Evolutionary conservation across 2,113 vertebrate genomes (phyloP).

Genomic region (Protobothrops flavoviridis): DNA sequence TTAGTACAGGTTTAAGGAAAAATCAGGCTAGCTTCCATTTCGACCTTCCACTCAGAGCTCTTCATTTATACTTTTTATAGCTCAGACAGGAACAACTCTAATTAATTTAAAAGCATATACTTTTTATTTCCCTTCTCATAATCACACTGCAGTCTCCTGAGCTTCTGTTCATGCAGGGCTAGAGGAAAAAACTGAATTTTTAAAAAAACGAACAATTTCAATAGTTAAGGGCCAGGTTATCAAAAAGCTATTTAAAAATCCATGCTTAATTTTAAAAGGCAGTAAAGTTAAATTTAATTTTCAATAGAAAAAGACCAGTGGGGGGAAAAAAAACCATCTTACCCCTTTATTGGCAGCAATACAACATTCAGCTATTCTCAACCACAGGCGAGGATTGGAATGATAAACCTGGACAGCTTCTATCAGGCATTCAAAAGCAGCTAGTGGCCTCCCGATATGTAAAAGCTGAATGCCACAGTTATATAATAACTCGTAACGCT

Average conservation of each 20-base stretch:
- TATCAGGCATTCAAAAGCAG: constrained; percentile 95
- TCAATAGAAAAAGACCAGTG: not conserved
- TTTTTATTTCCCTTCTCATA: not conserved
- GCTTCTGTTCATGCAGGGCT: not conserved
- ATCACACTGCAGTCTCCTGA: not conserved
- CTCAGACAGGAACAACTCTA: not conserved
- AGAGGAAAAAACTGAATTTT: no score
- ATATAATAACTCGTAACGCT: constrained; percentile 93
- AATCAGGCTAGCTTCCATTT: not conserved
- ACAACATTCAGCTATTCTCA: constrained; percentile 95
- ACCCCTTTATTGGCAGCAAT: constrained; percentile 97
- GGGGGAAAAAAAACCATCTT: constrained; percentile 37
- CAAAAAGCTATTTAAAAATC: not conserved
- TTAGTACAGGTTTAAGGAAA: not conserved
- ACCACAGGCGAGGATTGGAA: constrained; percentile 94
- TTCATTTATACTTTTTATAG: not conserved
- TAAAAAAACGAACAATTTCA: not conserved
- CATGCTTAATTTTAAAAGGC: not conserved
- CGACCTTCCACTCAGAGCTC: not conserved
- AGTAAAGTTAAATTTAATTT: not conserved
- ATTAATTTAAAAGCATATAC: not conserved
- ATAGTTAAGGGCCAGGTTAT: not conserved
- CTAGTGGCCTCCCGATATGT: constrained; percentile 90
- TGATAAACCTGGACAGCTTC: constrained; percentile 98
- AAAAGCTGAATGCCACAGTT: constrained; percentile 97